These are phyloP conservation scores for Tiliacea citrago DNA, from an alignment of 2,888 invertebrate genomes.

Conservation along the genomic window DNA sequence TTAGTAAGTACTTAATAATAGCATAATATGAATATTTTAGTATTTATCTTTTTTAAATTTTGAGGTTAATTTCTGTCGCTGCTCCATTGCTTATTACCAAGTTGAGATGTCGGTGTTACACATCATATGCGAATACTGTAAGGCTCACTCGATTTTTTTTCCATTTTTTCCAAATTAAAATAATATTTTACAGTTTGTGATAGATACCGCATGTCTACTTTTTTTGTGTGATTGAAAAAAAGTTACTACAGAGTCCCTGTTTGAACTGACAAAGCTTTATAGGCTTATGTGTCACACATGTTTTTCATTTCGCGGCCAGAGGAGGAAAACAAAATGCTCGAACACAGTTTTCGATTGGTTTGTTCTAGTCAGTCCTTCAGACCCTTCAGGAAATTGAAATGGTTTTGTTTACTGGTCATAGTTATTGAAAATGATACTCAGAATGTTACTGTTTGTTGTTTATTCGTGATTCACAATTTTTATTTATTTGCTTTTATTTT, in stretches of 20 bases:
- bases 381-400: constrained; percentile 35
- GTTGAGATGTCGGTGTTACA: too few species aligned
- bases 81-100: too few species aligned
- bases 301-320: neutral
- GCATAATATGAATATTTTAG: too few species aligned
- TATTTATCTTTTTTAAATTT: too few species aligned
- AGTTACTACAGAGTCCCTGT: neutral
- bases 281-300: neutral
- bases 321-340: neutral
- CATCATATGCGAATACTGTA: too few species aligned
- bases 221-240: neutral
- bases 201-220: neutral
- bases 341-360: neutral
- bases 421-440: constrained; percentile 6
- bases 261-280: neutral
- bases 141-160: too few species aligned
- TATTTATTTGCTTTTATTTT: neutral
- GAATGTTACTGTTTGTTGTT: constrained; percentile 5
- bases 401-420: constrained; percentile 15
- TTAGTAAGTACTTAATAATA: too few species aligned
- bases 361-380: neutral
- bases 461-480: neutral
- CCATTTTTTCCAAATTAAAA: neutral
- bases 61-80: too few species aligned
- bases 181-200: neutral